phyloP scores from a whole-genome alignment of 2,113 vertebrate species.

The Cryptoleucopteryx plumbea region DNA sequence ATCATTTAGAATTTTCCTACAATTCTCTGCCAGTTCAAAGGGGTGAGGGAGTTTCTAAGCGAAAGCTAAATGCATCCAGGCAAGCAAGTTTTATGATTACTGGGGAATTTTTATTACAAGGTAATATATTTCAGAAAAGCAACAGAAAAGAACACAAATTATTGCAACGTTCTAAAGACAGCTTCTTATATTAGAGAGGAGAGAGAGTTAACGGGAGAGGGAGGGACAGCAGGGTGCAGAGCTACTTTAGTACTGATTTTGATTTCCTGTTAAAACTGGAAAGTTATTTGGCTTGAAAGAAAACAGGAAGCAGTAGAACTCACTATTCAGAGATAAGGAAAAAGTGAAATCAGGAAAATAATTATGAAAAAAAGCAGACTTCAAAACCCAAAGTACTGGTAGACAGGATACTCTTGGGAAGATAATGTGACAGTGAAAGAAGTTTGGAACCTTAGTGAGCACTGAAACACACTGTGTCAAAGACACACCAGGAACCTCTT shows the following conservation, averaged over 20 bases:
- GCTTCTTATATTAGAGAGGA: not conserved
- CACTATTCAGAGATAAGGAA: not conserved
- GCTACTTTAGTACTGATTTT: not conserved
- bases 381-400: not conserved
- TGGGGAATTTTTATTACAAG: not conserved
- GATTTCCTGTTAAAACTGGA: not conserved
- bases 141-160: not conserved
- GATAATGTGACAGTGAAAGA: not conserved
- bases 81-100: not conserved
- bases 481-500: not conserved
- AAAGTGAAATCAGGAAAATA: not conserved
- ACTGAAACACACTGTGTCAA: not conserved
- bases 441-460: not conserved
- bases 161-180: not conserved
- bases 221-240: not conserved
- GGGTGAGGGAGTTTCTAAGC: not conserved
- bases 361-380: not conserved
- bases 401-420: not conserved
- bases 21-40: not conserved
- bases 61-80: not conserved
- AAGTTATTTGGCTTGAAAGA: not conserved
- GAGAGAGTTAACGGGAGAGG: not conserved
- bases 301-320: not conserved
- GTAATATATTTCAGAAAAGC: not conserved
- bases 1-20: not conserved